These are phyloP conservation scores for Andricus grossulariae DNA, from an alignment of 1,140 invertebrate genomes.

Conservation along the genomic window DNA sequence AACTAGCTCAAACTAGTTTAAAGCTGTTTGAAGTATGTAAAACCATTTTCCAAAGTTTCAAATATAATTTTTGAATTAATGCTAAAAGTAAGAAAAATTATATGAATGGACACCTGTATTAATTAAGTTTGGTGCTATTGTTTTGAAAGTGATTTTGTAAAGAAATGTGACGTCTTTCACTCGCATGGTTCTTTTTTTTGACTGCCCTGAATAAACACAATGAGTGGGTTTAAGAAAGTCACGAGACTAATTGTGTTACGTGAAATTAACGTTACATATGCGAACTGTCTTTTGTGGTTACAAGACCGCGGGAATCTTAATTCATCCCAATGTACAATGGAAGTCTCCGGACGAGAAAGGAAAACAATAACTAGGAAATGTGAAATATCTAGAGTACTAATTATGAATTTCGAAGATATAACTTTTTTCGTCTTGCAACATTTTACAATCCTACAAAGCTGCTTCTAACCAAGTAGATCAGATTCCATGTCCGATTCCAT, in stretches of 20 bases:
- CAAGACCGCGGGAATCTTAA: constrained; percentile 3
- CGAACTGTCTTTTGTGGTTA: neutral
- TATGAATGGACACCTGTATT: too few relatives aligned
- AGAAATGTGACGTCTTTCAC: neutral
- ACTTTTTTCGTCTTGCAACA: constrained; percentile 14
- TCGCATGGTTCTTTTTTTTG: too few relatives aligned
- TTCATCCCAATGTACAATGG: constrained; percentile 7
- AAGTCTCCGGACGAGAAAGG: neutral
- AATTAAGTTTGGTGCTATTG: too few relatives aligned
- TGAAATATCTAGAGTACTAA: constrained; percentile 18
- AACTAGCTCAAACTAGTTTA: too few relatives aligned
- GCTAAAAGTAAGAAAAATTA: too few relatives aligned
- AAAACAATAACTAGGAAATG: constrained; percentile 21
- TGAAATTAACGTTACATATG: constrained; percentile 21
- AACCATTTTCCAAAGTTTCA: too few relatives aligned
- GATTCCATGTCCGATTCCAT: neutral
- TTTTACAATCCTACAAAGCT: neutral
- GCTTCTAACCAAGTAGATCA: neutral
- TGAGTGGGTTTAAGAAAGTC: neutral
- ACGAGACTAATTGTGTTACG: constrained; percentile 13
- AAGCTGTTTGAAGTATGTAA: too few relatives aligned
- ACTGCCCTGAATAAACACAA: too few relatives aligned
- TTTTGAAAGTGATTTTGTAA: neutral
- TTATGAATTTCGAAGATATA: constrained; percentile 16
- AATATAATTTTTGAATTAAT: too few relatives aligned